These are phyloP conservation scores for Pristionchus exspectatus DNA, from an alignment of 2,888 invertebrate species.

Conservation along the genomic window DNA sequence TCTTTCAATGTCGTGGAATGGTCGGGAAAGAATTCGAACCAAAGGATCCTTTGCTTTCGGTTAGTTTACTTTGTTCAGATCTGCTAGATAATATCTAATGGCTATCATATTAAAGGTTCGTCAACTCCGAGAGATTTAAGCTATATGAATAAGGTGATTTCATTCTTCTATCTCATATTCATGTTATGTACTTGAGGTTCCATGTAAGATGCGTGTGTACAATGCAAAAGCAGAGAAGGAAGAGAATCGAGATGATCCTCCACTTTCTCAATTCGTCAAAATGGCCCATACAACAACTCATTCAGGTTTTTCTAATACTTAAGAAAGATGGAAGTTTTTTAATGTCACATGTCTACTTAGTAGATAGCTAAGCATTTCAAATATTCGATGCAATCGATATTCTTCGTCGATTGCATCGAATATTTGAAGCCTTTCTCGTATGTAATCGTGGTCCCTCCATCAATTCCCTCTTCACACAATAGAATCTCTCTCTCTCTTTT, in stretches of 20 bases:
- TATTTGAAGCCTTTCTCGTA: neutral
- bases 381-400: neutral
- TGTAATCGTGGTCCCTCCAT: constrained; percentile 1
- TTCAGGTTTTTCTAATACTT: neutral
- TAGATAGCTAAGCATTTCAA: neutral
- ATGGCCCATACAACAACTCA: constrained; percentile 32
- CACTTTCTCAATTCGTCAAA: constrained; percentile 48
- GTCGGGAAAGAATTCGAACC: neutral
- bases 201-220: constrained; percentile 50
- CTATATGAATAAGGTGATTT: constrained; percentile 49
- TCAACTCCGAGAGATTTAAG: constrained; percentile 49
- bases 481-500: constrained; percentile 28
- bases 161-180: neutral
- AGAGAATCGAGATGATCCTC: neutral
- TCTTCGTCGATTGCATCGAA: neutral
- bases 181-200: constrained; percentile 1
- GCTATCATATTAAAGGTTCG: neutral
- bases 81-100: neutral
- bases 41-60: constrained; percentile 50
- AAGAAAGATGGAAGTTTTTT: neutral
- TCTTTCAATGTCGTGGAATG: constrained; percentile 50
- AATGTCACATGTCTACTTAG: neutral
- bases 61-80: neutral
- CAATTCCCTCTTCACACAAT: neutral
- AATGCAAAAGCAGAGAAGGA: constrained; percentile 9